A percentile compares a stretch with the other conserved stretches of the same genome.
Conservation (phyloP, 1,140 invertebrate genomes). For the Bathynomus jamesi region DNA sequence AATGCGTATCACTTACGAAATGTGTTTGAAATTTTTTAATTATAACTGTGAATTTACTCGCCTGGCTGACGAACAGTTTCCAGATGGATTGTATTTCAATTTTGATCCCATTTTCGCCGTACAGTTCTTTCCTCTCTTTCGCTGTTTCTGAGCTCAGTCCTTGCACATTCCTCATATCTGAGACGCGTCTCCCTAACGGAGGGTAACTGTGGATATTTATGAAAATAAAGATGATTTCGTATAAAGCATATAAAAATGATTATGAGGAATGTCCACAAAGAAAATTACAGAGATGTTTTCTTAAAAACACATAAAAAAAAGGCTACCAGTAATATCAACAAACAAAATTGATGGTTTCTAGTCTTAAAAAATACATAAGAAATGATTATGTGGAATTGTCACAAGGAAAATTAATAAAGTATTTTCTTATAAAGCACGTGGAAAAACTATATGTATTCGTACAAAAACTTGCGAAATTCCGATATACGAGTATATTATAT, state of each 20-base stretch:
- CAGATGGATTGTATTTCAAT: constrained; percentile 22
- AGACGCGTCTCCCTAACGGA: background rate
- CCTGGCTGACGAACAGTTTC: constrained; percentile 23
- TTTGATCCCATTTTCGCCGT: constrained; percentile 29
- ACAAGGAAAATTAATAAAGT: too few relatives aligned
- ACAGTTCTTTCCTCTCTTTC: background rate
- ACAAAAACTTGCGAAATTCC: background rate
- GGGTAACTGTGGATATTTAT: background rate
- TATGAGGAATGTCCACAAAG: background rate
- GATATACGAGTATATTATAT: constrained; percentile 2
- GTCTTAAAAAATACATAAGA: too few relatives aligned
- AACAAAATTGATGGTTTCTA: too few relatives aligned
- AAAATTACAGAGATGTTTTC: too few relatives aligned
- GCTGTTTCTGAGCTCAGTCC: constrained; percentile 12
- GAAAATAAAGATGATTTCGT: background rate
- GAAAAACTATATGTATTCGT: constrained; percentile 8
- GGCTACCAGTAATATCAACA: too few relatives aligned
- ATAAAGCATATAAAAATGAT: background rate
- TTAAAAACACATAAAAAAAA: too few relatives aligned
- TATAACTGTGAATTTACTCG: too few relatives aligned
- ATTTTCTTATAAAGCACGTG: too few relatives aligned
- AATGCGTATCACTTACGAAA: too few relatives aligned
- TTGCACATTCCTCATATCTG: background rate
- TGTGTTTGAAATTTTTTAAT: too few relatives aligned
- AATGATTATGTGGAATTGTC: too few relatives aligned